Conservation (phyloP, 2,113 vertebrate genomes). For the Phrynocephalus versicolor region DNA sequence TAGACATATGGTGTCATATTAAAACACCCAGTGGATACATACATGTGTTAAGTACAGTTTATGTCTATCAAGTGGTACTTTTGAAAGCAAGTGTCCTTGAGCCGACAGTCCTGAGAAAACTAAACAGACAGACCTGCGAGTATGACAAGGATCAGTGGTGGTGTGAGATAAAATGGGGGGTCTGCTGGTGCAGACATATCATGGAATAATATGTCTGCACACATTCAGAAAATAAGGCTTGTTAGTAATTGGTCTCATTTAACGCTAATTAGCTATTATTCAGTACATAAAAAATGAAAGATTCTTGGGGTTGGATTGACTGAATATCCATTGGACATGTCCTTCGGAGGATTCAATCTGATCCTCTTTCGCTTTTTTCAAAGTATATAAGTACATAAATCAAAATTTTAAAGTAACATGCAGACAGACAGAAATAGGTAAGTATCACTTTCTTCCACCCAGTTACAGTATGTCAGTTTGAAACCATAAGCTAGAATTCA, state of each 20-base stretch:
- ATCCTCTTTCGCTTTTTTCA: neutral
- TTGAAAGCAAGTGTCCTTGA: neutral
- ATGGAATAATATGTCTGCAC: neutral
- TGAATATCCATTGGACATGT: neutral
- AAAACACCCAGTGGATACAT: neutral
- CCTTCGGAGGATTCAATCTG: neutral
- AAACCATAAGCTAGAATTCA: constrained; percentile 5
- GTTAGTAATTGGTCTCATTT: neutral
- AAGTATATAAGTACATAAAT: neutral
- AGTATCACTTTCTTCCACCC: constrained; percentile 6
- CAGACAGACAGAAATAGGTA: constrained; percentile 34
- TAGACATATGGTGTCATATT: neutral
- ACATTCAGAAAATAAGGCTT: neutral
- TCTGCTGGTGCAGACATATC: neutral
- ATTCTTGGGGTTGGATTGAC: neutral
- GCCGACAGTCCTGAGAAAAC: neutral
- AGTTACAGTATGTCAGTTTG: constrained; percentile 25
- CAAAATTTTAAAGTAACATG: constrained; percentile 5
- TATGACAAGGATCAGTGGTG: neutral
- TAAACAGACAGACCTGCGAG: neutral
- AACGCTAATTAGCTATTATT: neutral
- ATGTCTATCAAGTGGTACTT: neutral
- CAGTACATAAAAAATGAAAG: neutral
- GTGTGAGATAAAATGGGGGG: neutral
- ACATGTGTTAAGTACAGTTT: neutral